phyloP scores from a whole-genome alignment of 2,797 vertebrate genomes.

The Syngnathus acus region DNA sequence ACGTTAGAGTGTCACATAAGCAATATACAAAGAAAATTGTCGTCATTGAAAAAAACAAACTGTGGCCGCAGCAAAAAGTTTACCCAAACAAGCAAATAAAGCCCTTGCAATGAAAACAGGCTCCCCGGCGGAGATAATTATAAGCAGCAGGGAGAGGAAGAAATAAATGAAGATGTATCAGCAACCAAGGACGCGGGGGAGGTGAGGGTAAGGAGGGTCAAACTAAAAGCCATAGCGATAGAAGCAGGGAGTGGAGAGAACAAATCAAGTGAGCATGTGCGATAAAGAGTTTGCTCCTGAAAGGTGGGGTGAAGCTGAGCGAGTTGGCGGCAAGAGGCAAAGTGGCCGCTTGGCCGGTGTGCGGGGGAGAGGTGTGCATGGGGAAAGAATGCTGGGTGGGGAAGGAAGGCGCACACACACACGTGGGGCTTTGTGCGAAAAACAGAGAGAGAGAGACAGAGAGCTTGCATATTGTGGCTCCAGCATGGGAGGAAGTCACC shows the following conservation, averaged over 20 bases:
- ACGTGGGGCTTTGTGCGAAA: constrained; percentile 77
- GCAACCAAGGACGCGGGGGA: constrained; percentile 26
- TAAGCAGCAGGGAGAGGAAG: constrained; percentile 61
- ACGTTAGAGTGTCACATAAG: not conserved
- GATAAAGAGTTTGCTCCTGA: constrained; percentile 69
- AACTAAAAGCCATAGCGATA: constrained; percentile 46
- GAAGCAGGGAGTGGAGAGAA: constrained; percentile 46
- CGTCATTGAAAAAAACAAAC: too few species aligned
- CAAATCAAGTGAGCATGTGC: constrained; percentile 48
- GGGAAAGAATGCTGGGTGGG: constrained; percentile 86
- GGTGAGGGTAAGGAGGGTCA: constrained; percentile 21
- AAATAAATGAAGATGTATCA: constrained; percentile 66
- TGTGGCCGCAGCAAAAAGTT: not conserved
- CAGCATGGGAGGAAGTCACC: constrained; percentile 38
- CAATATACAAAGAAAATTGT: not conserved
- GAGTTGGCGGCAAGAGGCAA: constrained; percentile 61
- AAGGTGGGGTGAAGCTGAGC: constrained; percentile 65
- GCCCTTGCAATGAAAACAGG: not conserved
- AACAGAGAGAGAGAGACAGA: constrained; percentile 64
- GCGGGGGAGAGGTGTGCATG: constrained; percentile 67
- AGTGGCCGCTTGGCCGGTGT: constrained; percentile 50
- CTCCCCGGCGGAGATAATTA: not conserved
- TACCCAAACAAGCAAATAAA: not conserved
- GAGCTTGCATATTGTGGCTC: constrained; percentile 46
- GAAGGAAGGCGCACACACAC: constrained; percentile 81